These are phyloP conservation scores for Seladonia tumulorum DNA, from an alignment of 2,888 invertebrate species.

Conservation along the genomic window DNA sequence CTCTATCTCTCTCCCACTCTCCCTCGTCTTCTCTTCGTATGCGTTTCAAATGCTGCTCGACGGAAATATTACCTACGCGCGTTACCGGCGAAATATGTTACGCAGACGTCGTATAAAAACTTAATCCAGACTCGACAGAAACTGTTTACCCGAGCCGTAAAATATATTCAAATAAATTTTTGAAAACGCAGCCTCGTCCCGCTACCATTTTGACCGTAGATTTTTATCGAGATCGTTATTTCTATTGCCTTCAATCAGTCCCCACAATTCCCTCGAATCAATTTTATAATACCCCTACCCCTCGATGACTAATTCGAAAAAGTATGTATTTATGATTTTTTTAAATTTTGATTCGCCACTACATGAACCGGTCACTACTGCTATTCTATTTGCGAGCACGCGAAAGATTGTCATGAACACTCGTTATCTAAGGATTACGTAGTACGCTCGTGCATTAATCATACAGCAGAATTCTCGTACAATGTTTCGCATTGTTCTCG, in stretches of 20 bases:
- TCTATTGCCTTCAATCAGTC: constrained; percentile 1
- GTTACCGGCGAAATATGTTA: constrained; percentile 54
- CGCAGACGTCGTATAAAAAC: constrained; percentile 47
- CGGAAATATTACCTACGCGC: constrained; percentile 55
- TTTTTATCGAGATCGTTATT: constrained; percentile 6
- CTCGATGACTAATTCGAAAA: neutral
- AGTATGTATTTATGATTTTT: neutral
- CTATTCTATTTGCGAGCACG: constrained; percentile 3
- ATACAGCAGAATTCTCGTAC: constrained; percentile 14
- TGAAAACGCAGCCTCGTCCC: neutral
- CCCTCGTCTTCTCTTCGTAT: constrained; percentile 9
- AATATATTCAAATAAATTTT: constrained; percentile 23
- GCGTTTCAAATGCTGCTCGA: constrained; percentile 40
- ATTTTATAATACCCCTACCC: neutral
- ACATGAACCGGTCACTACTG: neutral
- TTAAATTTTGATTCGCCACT: neutral
- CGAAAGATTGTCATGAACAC: constrained; percentile 23
- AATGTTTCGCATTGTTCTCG: constrained; percentile 26
- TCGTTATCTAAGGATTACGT: constrained; percentile 30
- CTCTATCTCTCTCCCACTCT: neutral
- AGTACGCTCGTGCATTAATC: constrained; percentile 12
- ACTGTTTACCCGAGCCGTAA: constrained; percentile 11
- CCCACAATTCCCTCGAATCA: too few relatives aligned
- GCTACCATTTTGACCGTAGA: neutral
- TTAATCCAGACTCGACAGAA: constrained; percentile 39